Evolutionary conservation across 1,140 invertebrate genomes (phyloP).

Genomic region (Lucilia cuprina): DNA sequence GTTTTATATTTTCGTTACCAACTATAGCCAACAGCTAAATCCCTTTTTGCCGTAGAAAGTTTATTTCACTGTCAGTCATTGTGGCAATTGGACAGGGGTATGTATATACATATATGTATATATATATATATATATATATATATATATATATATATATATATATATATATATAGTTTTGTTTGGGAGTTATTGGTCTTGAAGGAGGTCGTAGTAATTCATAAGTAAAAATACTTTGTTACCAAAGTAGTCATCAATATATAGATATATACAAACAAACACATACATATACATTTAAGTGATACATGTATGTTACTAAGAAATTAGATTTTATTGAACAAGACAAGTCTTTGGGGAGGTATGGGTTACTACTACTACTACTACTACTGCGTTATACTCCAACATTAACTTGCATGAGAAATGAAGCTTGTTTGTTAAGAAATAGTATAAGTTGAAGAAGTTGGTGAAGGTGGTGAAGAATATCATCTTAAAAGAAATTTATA

Average conservation of each 20-base stretch:
- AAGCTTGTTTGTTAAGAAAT: neutral
- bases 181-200: neutral
- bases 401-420: neutral
- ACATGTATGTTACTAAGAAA: neutral
- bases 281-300: neutral
- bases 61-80: neutral
- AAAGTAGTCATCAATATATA: neutral
- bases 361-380: neutral
- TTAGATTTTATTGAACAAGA: conserved; percentile 31
- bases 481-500: too few species aligned
- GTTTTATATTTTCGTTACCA: too few species aligned
- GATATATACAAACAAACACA: neutral
- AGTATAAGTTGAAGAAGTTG: neutral
- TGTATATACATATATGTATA: too few species aligned
- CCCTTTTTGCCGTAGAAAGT: neutral
- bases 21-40: neutral
- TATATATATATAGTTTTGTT: too few species aligned
- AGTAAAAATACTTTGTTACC: neutral
- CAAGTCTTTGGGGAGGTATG: neutral
- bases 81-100: too few species aligned
- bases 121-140: too few species aligned
- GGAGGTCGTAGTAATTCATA: conserved; percentile 24
- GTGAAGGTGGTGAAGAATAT: neutral
- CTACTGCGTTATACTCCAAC: neutral
- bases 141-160: too few species aligned